These are phyloP conservation scores for Anarsia innoxiella DNA, from an alignment of 2,888 invertebrate species.

Conservation along the genomic window DNA sequence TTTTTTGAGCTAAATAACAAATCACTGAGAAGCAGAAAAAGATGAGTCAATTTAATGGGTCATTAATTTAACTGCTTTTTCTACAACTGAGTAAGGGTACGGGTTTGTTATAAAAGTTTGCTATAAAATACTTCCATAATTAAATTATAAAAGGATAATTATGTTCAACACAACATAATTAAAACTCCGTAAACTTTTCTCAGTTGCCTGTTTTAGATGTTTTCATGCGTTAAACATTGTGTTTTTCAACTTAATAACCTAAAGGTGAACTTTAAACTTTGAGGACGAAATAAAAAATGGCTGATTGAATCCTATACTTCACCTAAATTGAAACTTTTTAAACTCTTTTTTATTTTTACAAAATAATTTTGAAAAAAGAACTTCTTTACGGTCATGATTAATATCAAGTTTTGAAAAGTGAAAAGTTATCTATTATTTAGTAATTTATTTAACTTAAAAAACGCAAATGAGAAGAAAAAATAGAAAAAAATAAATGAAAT, in stretches of 20 bases:
- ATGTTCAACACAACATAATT: neutral
- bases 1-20: neutral
- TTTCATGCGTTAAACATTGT: neutral
- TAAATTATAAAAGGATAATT: neutral
- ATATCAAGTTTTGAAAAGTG: neutral
- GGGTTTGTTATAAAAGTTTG: too few species aligned
- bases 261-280: neutral
- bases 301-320: neutral
- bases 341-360: neutral
- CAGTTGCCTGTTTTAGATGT: neutral
- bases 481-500: neutral
- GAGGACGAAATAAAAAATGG: neutral
- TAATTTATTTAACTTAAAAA: neutral
- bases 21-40: neutral
- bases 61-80: too few species aligned
- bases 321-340: neutral
- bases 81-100: too few species aligned
- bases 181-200: constrained; percentile 2
- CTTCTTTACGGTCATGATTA: neutral
- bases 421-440: neutral
- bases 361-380: too few species aligned
- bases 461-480: too few species aligned
- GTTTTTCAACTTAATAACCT: too few species aligned
- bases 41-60: neutral
- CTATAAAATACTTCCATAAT: too few species aligned